These are phyloP conservation scores for Epinephelus coioides DNA, from an alignment of 2,797 vertebrate species.

Conservation along the genomic window DNA sequence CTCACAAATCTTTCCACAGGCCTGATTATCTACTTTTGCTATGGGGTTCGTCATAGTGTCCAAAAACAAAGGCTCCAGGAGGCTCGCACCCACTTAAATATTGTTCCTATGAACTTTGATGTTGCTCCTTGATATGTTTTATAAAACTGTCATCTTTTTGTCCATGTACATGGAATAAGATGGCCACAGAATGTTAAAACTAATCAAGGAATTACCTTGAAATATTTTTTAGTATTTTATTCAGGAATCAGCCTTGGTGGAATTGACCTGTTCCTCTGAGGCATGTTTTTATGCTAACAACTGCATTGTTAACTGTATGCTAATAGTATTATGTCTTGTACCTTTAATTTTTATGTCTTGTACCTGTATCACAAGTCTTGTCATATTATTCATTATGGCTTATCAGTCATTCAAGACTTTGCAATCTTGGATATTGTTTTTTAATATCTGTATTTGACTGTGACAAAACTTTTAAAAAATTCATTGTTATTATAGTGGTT, in stretches of 20 bases:
- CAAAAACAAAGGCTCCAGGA: constrained; percentile 65
- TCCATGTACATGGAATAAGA: neutral
- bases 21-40: constrained; percentile 86
- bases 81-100: neutral
- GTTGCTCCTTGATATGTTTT: constrained; percentile 27
- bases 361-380: neutral
- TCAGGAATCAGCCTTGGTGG: neutral
- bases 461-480: neutral
- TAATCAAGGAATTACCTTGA: constrained; percentile 34
- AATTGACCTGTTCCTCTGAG: neutral
- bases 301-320: neutral
- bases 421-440: constrained; percentile 5
- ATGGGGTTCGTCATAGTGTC: constrained; percentile 84
- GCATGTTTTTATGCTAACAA: constrained; percentile 13
- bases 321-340: neutral
- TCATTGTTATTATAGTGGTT: neutral
- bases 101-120: neutral
- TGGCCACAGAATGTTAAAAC: neutral
- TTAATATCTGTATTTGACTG: neutral
- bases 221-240: constrained; percentile 18
- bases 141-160: neutral
- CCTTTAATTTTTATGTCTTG: neutral
- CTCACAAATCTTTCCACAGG: constrained; percentile 67
- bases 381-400: constrained; percentile 4
- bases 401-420: constrained; percentile 24